phyloP scores from a whole-genome alignment of 2,113 vertebrate genomes.

The Sebastes fasciatus region DNA sequence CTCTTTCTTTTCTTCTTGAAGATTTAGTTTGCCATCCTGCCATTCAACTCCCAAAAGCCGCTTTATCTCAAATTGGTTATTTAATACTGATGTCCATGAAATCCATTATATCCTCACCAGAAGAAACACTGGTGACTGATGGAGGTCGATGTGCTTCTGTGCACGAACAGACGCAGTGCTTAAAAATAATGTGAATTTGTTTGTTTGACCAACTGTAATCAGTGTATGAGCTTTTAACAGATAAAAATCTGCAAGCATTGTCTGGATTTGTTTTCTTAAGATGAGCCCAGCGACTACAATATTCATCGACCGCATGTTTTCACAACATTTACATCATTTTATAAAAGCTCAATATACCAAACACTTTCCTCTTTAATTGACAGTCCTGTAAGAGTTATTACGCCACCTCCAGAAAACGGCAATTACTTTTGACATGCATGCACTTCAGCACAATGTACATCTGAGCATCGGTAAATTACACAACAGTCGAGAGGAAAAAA shows the following conservation, averaged over 20 bases:
- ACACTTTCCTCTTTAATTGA: too few relatives aligned
- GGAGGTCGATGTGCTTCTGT: constrained; percentile 24
- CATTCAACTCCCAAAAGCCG: constrained; percentile 16
- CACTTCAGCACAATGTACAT: constrained; percentile 29
- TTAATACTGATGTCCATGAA: constrained; percentile 37
- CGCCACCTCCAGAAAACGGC: constrained; percentile 10
- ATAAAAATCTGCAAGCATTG: constrained; percentile 46
- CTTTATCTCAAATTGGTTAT: constrained; percentile 25
- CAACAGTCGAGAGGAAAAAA: constrained; percentile 13
- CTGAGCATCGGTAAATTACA: constrained; percentile 31
- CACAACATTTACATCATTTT: neutral
- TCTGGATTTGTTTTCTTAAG: constrained; percentile 27
- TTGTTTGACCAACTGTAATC: constrained; percentile 53
- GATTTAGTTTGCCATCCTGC: neutral
- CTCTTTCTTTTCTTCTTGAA: neutral
- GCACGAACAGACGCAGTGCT: neutral
- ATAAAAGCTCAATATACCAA: neutral
- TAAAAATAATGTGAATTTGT: constrained; percentile 30
- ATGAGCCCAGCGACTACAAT: neutral
- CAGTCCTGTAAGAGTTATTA: constrained; percentile 1
- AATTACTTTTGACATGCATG: constrained; percentile 34
- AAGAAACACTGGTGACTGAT: neutral
- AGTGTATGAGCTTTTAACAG: constrained; percentile 49
- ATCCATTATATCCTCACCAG: constrained; percentile 1
- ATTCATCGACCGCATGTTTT: neutral